Conservation (phyloP, 2,797 vertebrate genomes). For the Sebastes kiyomatsui region DNA sequence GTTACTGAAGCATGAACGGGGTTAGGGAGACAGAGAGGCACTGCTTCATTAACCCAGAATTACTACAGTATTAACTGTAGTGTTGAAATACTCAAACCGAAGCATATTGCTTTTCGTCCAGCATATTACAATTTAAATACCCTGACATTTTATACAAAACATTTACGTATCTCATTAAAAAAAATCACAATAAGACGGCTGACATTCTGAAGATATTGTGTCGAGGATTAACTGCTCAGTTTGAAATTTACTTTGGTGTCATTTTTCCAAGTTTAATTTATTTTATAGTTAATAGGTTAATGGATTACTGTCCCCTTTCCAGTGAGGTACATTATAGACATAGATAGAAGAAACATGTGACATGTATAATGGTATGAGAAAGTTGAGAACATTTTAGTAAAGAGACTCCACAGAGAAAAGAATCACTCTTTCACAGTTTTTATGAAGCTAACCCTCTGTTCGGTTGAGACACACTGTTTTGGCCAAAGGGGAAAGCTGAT, state of each 20-base stretch:
- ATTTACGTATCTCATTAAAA: neutral
- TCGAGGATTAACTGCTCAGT: neutral
- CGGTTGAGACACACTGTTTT: constrained; percentile 17
- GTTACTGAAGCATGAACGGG: constrained; percentile 52
- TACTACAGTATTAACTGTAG: constrained; percentile 16
- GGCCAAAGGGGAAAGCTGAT: constrained; percentile 23
- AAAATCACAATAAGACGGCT: neutral
- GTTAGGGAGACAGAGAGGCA: constrained; percentile 20
- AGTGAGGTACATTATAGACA: neutral
- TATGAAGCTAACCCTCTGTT: constrained; percentile 12
- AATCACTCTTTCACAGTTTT: neutral
- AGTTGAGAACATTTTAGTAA: constrained; percentile 1
- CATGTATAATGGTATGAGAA: neutral
- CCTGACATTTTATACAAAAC: neutral
- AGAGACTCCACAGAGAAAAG: neutral
- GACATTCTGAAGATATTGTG: neutral
- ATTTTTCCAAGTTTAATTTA: neutral
- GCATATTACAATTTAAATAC: neutral
- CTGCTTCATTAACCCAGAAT: constrained; percentile 49
- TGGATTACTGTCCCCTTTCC: neutral
- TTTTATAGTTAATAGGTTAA: neutral
- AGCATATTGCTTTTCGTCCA: neutral
- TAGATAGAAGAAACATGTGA: neutral
- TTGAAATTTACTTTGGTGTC: neutral
- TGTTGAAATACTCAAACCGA: neutral